Conservation (phyloP, 2,797 vertebrate species). For the Coluber constrictor region DNA sequence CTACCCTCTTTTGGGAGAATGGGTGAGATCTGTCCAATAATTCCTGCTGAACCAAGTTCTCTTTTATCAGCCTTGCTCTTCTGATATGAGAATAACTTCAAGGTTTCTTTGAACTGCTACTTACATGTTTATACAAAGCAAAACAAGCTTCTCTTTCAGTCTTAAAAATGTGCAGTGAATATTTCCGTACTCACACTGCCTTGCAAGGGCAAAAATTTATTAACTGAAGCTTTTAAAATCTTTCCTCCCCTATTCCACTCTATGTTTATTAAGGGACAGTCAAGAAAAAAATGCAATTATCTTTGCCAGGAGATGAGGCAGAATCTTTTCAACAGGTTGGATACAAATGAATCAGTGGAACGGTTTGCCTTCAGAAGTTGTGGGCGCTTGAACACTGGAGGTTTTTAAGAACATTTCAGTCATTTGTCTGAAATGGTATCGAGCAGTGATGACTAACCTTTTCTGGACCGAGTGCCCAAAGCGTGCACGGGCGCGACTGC, state of each 20-base stretch:
- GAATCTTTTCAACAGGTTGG: background rate
- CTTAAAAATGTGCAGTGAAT: background rate
- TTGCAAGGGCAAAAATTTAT: background rate
- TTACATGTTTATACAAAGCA: constrained; percentile 21
- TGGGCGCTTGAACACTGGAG: background rate
- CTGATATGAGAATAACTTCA: constrained; percentile 46
- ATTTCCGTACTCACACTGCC: background rate
- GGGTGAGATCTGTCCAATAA: background rate
- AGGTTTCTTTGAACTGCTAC: constrained; percentile 36
- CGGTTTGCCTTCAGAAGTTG: background rate
- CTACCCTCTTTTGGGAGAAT: background rate
- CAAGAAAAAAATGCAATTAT: background rate
- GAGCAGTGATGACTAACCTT: background rate
- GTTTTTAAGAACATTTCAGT: background rate
- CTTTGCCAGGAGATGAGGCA: background rate
- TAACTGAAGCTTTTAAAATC: background rate
- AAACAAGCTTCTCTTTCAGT: constrained; percentile 10
- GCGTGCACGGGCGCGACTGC: no score
- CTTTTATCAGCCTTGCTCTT: background rate
- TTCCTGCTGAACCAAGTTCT: background rate
- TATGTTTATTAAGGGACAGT: background rate
- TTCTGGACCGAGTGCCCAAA: no score
- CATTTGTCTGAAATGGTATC: background rate
- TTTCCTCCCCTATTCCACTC: background rate
- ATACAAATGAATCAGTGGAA: background rate